Percentiles rank a stretch among this genome's conserved stretches.
These are phyloP conservation scores for Scolopax mira DNA, from an alignment of 2,113 vertebrate genomes.

Conservation along the genomic window DNA sequence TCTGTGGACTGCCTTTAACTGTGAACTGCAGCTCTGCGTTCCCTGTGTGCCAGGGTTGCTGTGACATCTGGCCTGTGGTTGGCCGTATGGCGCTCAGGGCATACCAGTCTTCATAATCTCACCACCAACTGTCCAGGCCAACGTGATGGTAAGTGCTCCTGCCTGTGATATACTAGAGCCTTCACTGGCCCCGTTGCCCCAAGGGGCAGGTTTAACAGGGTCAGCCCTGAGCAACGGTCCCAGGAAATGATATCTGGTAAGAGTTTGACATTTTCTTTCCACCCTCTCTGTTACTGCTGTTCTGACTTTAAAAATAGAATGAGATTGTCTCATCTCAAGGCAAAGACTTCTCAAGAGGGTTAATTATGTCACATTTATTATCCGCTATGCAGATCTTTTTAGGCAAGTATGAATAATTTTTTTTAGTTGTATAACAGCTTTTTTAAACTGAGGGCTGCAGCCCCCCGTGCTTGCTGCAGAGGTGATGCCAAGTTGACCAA, in stretches of 20 bases:
- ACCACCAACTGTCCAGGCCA: not conserved
- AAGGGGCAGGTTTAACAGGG: not conserved
- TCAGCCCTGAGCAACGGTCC: not conserved
- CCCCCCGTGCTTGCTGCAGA: not conserved
- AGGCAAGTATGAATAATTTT: not conserved
- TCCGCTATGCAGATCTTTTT: slow-evolving; percentile 1
- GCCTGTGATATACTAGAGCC: rapidly evolving
- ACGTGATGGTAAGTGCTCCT: not conserved
- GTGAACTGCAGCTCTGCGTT: not conserved
- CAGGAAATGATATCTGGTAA: not conserved
- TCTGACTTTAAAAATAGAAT: slow-evolving; percentile 26
- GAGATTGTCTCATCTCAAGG: slow-evolving; percentile 7
- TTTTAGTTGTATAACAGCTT: not conserved
- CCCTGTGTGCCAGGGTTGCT: rapidly evolving
- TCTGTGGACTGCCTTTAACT: not conserved
- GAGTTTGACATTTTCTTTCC: not conserved
- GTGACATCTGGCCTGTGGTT: not conserved
- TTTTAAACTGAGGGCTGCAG: not conserved
- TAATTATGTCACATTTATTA: slow-evolving; percentile 30
- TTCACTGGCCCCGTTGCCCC: rapidly evolving
- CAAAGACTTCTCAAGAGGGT: slow-evolving; percentile 41
- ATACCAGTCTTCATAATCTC: not conserved
- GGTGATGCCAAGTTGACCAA: not conserved
- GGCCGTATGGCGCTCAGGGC: not conserved
- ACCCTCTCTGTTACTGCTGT: not conserved